These are phyloP conservation scores for Pimpla rufipes DNA, from an alignment of 2,888 invertebrate genomes.

Conservation along the genomic window DNA sequence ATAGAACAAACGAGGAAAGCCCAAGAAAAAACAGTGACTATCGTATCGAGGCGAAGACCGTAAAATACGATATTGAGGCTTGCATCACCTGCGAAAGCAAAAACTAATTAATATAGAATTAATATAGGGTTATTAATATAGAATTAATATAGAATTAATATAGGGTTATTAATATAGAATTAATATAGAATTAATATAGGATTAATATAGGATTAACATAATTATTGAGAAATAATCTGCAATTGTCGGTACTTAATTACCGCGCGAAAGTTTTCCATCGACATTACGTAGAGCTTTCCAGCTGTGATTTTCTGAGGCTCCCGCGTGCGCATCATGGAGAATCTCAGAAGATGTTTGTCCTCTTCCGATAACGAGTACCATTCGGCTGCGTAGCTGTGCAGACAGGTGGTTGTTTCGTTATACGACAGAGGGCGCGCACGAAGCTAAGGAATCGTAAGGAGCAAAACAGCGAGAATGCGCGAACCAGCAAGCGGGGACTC, in stretches of 20 bases:
- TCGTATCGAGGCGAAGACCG: background rate
- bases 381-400: background rate
- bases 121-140: no score
- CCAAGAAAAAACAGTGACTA: no score
- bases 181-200: no score
- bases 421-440: background rate
- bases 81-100: background rate
- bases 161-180: no score
- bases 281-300: slow-evolving; percentile 1
- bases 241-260: background rate
- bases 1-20: no score
- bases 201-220: no score
- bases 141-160: no score
- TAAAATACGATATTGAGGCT: background rate
- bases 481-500: background rate
- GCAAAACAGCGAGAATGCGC: background rate
- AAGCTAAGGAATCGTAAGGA: background rate
- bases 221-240: no score
- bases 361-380: background rate
- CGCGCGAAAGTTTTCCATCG: background rate
- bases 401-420: background rate
- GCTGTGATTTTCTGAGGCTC: slow-evolving; percentile 36
- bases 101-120: no score
- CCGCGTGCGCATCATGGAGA: slow-evolving; percentile 41
- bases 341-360: slow-evolving; percentile 27